Base-by-base conservation (phyloP, 2,888 invertebrate species). In the Sinopyrophorus schimmeli region DNA sequence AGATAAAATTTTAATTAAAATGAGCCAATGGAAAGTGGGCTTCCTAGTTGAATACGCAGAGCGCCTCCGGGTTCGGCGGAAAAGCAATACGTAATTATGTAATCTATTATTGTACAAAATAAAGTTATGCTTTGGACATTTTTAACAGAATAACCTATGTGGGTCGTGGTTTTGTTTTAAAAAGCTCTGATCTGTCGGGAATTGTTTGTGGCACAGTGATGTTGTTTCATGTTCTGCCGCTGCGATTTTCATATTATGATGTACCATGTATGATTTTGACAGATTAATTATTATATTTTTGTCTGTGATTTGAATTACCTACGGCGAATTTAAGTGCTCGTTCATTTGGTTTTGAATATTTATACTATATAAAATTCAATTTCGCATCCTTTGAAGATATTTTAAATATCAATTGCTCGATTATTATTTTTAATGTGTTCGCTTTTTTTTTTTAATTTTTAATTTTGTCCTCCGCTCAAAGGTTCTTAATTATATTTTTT, bases 251-350 rank as follows among this genome's bases (percentile, higher is more conserved):
- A 63, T 61, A 67, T 68, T 66, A 65, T 68, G 69, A 67, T 69
- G 67, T 68, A 66, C 64, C 59, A 57, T 62, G 66, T 61, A 61
- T 70, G 70, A 69, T 68, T 69, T 70, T 70, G 70, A 70, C 70
- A 70, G 69, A 69, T 69, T 70, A 70, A 70, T 70, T 69, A 70
- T 70, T 67, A 62, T 59, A 61, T 63, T 63, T 63, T 63, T 61
- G 61, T 60, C 55, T 59, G 53, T 31, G 52, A 53, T 55, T 53
- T 55, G 52, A 54, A 55, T 58, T 55, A 58, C 55, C 55, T 55
- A 53, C 53, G 58, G 55, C 52, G 47, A 54, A 53, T 55, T 55
- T 55, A 51, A 53, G 54, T 53, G 47, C 37, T 35, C 37, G 39
- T 48, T 40, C 46, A 35, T 49, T 42, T 47, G 46, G 43, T 46